Evolutionary conservation across 2,113 vertebrate genomes (phyloP).

Genomic region (Anguilla japonica): DNA sequence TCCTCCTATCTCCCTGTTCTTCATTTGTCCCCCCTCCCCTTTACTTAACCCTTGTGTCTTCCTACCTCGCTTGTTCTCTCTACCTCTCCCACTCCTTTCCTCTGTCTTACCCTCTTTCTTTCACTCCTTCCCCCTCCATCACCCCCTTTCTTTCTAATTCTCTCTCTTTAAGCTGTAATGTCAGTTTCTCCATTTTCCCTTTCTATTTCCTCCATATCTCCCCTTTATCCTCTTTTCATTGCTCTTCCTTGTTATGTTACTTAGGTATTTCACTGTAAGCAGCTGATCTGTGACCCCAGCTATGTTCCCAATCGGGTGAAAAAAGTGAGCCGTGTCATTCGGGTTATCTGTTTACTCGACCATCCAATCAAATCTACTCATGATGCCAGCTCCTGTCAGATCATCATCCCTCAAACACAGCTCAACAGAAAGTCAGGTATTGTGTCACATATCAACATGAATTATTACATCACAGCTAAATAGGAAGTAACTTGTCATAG

Average conservation of each 20-base stretch:
- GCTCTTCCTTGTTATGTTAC: neutral
- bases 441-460: neutral
- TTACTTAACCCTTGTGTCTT: neutral
- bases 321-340: conserved; percentile 84
- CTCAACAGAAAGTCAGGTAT: conserved; percentile 89
- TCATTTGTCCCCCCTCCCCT: neutral
- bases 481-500: neutral
- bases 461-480: neutral
- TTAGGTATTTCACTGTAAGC: conserved; percentile 90
- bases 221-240: no score
- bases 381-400: conserved; percentile 91
- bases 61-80: neutral
- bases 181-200: neutral
- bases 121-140: neutral
- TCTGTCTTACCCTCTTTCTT: neutral
- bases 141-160: neutral
- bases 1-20: neutral
- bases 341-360: conserved; percentile 89
- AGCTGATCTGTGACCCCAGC: conserved; percentile 93
- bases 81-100: neutral
- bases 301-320: conserved; percentile 81
- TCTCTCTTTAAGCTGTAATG: no score
- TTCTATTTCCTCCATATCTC: neutral
- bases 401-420: conserved; percentile 92
- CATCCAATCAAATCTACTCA: conserved; percentile 93